Evolutionary conservation across 2,113 vertebrate genomes (phyloP).

Genomic region (Trinectes maculatus): DNA sequence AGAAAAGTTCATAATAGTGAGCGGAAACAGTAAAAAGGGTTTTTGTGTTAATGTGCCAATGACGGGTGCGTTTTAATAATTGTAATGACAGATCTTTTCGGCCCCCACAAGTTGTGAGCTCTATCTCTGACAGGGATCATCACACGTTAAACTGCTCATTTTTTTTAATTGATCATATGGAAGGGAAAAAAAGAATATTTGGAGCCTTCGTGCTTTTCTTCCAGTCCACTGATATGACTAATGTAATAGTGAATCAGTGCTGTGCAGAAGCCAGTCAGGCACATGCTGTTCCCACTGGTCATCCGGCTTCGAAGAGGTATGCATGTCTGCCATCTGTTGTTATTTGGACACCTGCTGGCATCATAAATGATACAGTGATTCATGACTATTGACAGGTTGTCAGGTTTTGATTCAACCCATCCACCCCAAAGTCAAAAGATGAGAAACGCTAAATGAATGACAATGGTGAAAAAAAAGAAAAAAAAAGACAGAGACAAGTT

Average conservation of each 20-base stretch:
- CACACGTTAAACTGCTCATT: background rate
- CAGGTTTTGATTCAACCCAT: slow-evolving; percentile 1
- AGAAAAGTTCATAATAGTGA: background rate
- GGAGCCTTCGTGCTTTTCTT: slow-evolving; percentile 7
- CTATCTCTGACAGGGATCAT: slow-evolving; percentile 1
- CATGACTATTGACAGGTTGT: slow-evolving; percentile 56
- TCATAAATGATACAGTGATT: slow-evolving; percentile 48
- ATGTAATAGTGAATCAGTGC: slow-evolving; percentile 67
- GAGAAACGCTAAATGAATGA: too few species aligned
- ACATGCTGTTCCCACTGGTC: slow-evolving; percentile 65
- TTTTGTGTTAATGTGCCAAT: too few species aligned
- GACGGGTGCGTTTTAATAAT: too few species aligned
- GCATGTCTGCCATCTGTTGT: slow-evolving; percentile 75
- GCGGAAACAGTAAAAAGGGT: background rate
- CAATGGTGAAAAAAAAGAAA: background rate
- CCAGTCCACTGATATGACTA: slow-evolving; percentile 55
- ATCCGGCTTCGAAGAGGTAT: slow-evolving; percentile 56
- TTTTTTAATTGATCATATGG: slow-evolving; percentile 4
- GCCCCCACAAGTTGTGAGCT: too few species aligned
- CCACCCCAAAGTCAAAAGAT: too few species aligned
- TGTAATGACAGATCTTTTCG: too few species aligned
- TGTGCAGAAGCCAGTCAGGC: slow-evolving; percentile 56
- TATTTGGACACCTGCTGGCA: slow-evolving; percentile 58
- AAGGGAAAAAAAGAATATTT: background rate
- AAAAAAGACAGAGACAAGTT: too few species aligned